A percentile compares a stretch with the other conserved stretches of the same genome.
phyloP scores from a whole-genome alignment of 1,140 invertebrate species.

The Cylas formicarius region DNA sequence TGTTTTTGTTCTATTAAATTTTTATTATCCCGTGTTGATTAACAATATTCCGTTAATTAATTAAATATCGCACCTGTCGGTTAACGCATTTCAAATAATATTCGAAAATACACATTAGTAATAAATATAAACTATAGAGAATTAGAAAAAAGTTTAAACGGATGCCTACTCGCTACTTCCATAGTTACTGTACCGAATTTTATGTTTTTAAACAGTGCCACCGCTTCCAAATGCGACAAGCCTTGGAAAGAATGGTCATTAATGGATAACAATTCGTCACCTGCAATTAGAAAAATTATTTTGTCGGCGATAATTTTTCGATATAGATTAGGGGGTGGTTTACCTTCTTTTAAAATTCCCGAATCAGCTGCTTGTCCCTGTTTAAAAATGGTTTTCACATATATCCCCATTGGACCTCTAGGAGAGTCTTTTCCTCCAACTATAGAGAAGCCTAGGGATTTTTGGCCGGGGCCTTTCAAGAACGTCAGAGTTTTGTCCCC shows the following conservation, averaged over 20 bases:
- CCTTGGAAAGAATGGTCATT: slow-evolving; percentile 77
- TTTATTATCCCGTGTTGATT: no score
- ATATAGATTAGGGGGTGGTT: background rate
- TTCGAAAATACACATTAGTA: no score
- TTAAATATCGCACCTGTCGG: no score
- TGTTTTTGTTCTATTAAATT: no score
- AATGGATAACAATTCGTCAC: slow-evolving; percentile 86
- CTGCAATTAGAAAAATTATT: slow-evolving; percentile 46
- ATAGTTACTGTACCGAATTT: slow-evolving; percentile 78
- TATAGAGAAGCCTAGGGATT: slow-evolving; percentile 69
- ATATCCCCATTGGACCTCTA: slow-evolving; percentile 70
- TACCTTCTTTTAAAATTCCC: slow-evolving; percentile 55
- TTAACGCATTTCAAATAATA: no score
- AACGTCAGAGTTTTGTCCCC: slow-evolving; percentile 48
- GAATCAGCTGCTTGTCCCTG: slow-evolving; percentile 65
- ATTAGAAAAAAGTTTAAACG: slow-evolving; percentile 16
- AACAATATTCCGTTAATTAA: no score
- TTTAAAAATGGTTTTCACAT: slow-evolving; percentile 75
- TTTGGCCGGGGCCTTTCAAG: slow-evolving; percentile 62
- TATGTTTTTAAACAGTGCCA: slow-evolving; percentile 82
- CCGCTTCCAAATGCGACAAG: slow-evolving; percentile 81
- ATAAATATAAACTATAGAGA: slow-evolving; percentile 17
- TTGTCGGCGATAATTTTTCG: slow-evolving; percentile 1
- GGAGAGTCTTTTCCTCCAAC: slow-evolving; percentile 72
- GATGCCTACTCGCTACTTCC: slow-evolving; percentile 61